These are phyloP conservation scores for Lasioglossum lativentre DNA, from an alignment of 2,888 invertebrate species.

Conservation along the genomic window DNA sequence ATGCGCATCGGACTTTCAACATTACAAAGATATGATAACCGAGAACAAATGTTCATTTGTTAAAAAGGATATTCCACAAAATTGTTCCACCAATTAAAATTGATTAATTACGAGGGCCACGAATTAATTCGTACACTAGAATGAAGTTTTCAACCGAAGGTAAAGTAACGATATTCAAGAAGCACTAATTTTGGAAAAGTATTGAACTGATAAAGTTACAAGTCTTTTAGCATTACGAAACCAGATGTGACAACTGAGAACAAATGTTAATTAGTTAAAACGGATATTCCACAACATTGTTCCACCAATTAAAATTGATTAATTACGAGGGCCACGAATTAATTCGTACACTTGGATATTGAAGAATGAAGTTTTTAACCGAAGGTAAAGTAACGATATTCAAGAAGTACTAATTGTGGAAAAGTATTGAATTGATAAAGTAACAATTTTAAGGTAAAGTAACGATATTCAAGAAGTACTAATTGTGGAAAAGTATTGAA, in stretches of 20 bases:
- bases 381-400: neutral
- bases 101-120: neutral
- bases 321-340: too few relatives aligned
- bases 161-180: neutral
- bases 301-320: neutral
- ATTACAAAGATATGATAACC: neutral
- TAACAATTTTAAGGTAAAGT: neutral
- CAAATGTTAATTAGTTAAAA: neutral
- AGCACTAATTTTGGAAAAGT: neutral
- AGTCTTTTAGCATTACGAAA: neutral
- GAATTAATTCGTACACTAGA: too few relatives aligned
- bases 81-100: neutral
- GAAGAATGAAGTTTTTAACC: neutral
- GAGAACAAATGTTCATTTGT: neutral
- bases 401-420: neutral
- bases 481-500: neutral
- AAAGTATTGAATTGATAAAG: conserved; percentile 1
- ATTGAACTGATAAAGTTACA: neutral
- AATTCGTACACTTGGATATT: too few relatives aligned
- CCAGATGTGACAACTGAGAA: neutral
- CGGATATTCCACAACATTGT: too few relatives aligned
- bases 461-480: neutral
- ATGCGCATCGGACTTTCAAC: neutral
- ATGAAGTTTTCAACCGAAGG: neutral
- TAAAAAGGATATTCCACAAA: too few relatives aligned